phyloP scores from a whole-genome alignment of 2,888 invertebrate species.

The Plutella xylostella region DNA sequence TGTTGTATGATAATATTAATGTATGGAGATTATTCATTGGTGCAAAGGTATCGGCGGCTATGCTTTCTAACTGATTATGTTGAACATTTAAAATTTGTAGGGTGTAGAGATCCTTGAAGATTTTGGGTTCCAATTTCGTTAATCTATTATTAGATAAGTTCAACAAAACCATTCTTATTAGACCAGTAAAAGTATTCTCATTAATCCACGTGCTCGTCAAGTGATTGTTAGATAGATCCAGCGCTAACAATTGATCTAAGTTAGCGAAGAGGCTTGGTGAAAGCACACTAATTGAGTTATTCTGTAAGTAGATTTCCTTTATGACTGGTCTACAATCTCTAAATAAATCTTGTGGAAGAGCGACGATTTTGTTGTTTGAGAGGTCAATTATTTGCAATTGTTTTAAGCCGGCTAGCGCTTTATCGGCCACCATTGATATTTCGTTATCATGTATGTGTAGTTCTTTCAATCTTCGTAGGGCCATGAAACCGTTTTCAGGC shows the following conservation, averaged over 20 bases:
- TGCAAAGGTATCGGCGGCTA: constrained; percentile 89
- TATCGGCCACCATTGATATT: constrained; percentile 88
- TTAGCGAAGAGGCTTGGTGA: constrained; percentile 89
- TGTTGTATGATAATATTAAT: constrained; percentile 86
- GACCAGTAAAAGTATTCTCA: constrained; percentile 85
- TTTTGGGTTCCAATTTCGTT: constrained; percentile 82
- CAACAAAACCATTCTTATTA: constrained; percentile 87
- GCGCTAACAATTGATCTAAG: constrained; percentile 81
- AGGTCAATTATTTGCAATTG: constrained; percentile 88
- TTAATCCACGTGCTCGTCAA: constrained; percentile 90
- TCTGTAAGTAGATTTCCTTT: constrained; percentile 90
- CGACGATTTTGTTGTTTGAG: constrained; percentile 90
- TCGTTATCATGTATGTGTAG: constrained; percentile 90
- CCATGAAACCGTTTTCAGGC: constrained; percentile 85
- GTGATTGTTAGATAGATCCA: constrained; percentile 89
- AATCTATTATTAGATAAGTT: constrained; percentile 89
- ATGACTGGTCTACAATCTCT: constrained; percentile 82
- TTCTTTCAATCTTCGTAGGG: constrained; percentile 80
- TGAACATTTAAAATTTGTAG: constrained; percentile 88
- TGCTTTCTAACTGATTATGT: constrained; percentile 84
- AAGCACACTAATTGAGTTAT: constrained; percentile 89
- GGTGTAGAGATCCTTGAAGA: constrained; percentile 88
- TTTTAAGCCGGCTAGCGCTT: constrained; percentile 83
- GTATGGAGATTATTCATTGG: constrained; percentile 94
- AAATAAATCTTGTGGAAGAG: constrained; percentile 88